phyloP scores from a whole-genome alignment of 2,113 vertebrate species.

The Nettapus auritus region DNA sequence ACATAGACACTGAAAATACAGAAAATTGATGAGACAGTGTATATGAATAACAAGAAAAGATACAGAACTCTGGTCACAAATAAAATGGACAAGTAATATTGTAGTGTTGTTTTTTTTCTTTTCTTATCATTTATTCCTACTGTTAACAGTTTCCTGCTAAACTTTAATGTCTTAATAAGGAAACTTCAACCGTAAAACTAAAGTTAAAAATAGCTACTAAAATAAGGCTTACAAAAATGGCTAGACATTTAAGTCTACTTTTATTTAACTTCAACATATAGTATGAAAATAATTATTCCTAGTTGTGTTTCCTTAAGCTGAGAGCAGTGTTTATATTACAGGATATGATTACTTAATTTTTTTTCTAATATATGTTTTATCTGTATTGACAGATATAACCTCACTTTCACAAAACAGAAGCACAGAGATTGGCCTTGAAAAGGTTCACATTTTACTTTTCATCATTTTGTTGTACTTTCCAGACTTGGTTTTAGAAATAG shows the following conservation, averaged over 20 bases:
- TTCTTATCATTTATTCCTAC: background rate
- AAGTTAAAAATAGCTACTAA: background rate
- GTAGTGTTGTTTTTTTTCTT: background rate
- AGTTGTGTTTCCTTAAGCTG: background rate
- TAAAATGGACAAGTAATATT: background rate
- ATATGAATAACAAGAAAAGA: background rate
- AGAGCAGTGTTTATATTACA: background rate
- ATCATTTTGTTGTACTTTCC: background rate
- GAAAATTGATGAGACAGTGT: background rate
- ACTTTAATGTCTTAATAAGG: background rate
- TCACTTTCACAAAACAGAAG: background rate
- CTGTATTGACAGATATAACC: background rate
- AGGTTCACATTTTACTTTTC: background rate
- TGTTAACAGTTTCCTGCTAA: background rate
- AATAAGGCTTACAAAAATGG: background rate
- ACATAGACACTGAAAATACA: accelerated
- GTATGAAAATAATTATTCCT: background rate
- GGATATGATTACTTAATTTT: background rate
- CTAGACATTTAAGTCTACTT: background rate
- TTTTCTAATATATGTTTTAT: background rate
- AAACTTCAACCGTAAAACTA: background rate
- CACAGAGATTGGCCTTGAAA: background rate
- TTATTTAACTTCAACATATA: background rate
- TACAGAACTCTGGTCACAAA: background rate
- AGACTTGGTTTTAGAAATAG: background rate